Percentiles rank a stretch among this genome's conserved stretches.
Conservation (phyloP, 1,140 invertebrate genomes). For the Harlomillsia oculata region DNA sequence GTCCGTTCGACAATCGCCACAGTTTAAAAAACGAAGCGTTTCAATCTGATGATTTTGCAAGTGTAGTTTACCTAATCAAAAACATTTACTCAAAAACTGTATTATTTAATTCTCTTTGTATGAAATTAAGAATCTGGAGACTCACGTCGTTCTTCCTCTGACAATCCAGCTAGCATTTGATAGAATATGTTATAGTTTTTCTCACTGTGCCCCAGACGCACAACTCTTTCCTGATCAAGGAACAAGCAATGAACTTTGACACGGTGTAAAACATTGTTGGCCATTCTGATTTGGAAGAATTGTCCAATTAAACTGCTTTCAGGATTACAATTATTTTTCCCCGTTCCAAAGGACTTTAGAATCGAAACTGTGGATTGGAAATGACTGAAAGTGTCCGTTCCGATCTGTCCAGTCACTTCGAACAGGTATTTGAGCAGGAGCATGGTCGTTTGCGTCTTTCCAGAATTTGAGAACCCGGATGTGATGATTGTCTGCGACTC, state of each 20-base stretch:
- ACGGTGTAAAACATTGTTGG: slow-evolving; percentile 85
- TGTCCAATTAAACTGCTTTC: slow-evolving; percentile 91
- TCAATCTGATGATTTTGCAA: slow-evolving; percentile 70
- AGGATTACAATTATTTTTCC: slow-evolving; percentile 77
- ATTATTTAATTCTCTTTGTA: background rate
- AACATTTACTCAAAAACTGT: background rate
- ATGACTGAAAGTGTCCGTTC: slow-evolving; percentile 94
- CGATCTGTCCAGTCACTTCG: slow-evolving; percentile 82
- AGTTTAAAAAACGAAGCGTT: slow-evolving; percentile 68
- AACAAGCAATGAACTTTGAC: slow-evolving; percentile 95
- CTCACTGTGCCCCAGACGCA: slow-evolving; percentile 69
- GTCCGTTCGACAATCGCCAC: slow-evolving; percentile 43
- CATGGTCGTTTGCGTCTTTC: slow-evolving; percentile 90
- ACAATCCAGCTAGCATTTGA: slow-evolving; percentile 87
- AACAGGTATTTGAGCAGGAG: slow-evolving; percentile 78
- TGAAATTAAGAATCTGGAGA: background rate
- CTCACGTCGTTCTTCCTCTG: slow-evolving; percentile 68
- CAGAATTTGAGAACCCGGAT: slow-evolving; percentile 83
- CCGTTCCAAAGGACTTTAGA: slow-evolving; percentile 76
- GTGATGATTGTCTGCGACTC: slow-evolving; percentile 90
- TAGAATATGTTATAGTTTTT: slow-evolving; percentile 98
- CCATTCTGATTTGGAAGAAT: slow-evolving; percentile 92
- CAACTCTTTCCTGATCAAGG: slow-evolving; percentile 85
- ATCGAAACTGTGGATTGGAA: slow-evolving; percentile 88
- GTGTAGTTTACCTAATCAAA: slow-evolving; percentile 61